A percentile compares a stretch with the other conserved stretches of the same genome.
Conservation (phyloP, 2,888 invertebrate species). For the Ophion obscuratus region DNA sequence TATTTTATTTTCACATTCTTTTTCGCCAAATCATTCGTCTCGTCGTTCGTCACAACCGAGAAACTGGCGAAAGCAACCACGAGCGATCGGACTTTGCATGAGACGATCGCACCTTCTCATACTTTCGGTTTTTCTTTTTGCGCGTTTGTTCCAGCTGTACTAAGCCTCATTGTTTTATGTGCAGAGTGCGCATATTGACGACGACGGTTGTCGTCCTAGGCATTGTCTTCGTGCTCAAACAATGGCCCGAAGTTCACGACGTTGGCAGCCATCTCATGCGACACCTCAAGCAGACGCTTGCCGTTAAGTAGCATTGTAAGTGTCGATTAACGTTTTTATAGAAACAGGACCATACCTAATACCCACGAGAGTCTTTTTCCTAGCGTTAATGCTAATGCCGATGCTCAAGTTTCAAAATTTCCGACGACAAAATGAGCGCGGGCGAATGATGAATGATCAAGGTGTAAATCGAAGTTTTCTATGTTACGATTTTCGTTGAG, state of each 20-base stretch:
- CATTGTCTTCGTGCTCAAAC: constrained; percentile 93
- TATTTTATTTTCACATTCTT: constrained; percentile 59
- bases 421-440: no score
- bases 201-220: constrained; percentile 92
- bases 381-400: no score
- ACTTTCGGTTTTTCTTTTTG: constrained; percentile 77
- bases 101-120: constrained; percentile 74
- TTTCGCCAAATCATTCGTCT: constrained; percentile 61
- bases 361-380: neutral
- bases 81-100: constrained; percentile 69
- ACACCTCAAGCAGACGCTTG: constrained; percentile 91
- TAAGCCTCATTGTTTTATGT: constrained; percentile 85
- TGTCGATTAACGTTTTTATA: constrained; percentile 64
- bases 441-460: no score
- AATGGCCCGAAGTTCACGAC: constrained; percentile 95
- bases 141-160: constrained; percentile 83
- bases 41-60: constrained; percentile 49
- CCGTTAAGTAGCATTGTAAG: constrained; percentile 87
- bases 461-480: no score
- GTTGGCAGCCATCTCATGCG: constrained; percentile 92
- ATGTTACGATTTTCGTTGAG: no score
- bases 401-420: no score
- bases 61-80: constrained; percentile 51
- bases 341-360: constrained; percentile 61
- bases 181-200: constrained; percentile 93